Evolutionary conservation across 2,113 vertebrate species (phyloP), one percentile per base, ranked within the genome.

Genomic region (Dunckerocampus dactyliophorus): DNA sequence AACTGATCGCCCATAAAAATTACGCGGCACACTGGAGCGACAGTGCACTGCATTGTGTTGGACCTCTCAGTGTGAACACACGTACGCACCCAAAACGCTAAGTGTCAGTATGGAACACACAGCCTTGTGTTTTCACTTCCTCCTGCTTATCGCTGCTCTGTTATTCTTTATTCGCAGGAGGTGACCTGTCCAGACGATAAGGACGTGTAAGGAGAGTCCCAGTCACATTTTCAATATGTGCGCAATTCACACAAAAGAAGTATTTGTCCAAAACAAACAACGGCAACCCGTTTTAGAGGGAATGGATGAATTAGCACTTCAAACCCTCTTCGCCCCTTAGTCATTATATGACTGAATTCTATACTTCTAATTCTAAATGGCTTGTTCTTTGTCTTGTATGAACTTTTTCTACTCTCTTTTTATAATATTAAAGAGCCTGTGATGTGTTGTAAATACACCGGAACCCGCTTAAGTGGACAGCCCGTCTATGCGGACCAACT

Each of bases 161-260:
- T 28, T 75, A 12, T 28, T 60, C 11, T 42, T 56, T 21, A 17
- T 59, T 56, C 67, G 46, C 87, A 91, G 91, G 89, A 45, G 90
- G 88, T 2, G 90, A 91, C 76, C 75, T 90, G 84, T 89, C 90
- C 70, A 87, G 76, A 45, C 90, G 89, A 71, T 91, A 78, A 91
- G 37, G 19, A 42, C 24, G 56, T 51, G 58, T 48, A 50, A 48
- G 54, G 28, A 24, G 22, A 19, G 34, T 54, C 34, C 7, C 28
- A 19, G 17, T 3, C 5, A 37, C 16, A n/a, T 28, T 8, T 34
- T 31, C 17, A 24, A 17, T 19, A 19, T 9, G 51, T 34, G 14
- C 15, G 6, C 22, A 16, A 16, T 52, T 28, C 8, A 56, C 11
- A 42, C 11, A 19, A 37, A 3, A 56, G 34, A 56, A n/a, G 12